These are phyloP conservation scores for Corapipo altera DNA, from an alignment of 2,113 vertebrate species.

Conservation along the genomic window DNA sequence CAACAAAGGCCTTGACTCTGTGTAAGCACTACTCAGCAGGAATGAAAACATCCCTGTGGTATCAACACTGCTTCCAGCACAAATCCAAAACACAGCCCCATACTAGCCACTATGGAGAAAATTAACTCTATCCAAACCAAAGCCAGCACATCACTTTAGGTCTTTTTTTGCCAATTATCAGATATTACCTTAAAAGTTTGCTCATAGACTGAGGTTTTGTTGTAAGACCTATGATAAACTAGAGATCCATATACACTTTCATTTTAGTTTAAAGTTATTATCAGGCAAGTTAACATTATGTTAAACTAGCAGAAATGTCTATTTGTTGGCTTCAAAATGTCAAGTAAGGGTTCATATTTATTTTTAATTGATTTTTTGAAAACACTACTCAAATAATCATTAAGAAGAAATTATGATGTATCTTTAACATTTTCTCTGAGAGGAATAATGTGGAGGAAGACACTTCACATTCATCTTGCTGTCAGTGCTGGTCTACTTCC, in stretches of 20 bases:
- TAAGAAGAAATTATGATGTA: neutral
- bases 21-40: neutral
- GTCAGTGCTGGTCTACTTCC: neutral
- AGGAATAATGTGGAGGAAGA: neutral
- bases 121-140: neutral
- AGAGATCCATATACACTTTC: neutral
- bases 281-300: neutral
- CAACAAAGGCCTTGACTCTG: neutral
- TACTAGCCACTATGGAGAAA: neutral
- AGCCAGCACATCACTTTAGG: neutral
- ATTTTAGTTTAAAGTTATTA: neutral
- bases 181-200: neutral
- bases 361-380: neutral
- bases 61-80: neutral
- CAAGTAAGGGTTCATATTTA: neutral
- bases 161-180: neutral
- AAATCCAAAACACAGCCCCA: fast-evolving
- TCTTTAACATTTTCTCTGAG: neutral
- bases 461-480: neutral
- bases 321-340: neutral
- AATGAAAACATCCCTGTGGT: fast-evolving
- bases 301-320: neutral
- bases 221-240: neutral
- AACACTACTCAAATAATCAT: neutral
- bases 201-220: neutral